Evolutionary conservation across 2,113 vertebrate species (phyloP), one percentile per base, ranked within the genome.

Genomic region (Todiramphus chloris): DNA sequence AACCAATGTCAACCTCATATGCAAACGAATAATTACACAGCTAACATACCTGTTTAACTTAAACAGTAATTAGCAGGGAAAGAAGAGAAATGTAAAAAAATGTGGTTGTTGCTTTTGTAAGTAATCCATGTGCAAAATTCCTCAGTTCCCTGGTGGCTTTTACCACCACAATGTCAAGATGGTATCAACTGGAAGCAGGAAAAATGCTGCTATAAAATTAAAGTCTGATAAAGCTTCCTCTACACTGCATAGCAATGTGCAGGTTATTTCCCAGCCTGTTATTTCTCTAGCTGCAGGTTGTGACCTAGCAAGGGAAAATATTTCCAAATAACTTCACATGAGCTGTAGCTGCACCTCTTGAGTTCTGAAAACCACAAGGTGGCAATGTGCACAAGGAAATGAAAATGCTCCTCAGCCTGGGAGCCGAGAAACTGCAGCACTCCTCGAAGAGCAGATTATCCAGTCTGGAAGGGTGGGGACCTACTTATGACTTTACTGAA

Each of bases 301-400:
- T 5, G 46, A 9, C 25, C 15, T 13, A 66, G 39, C 43, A 19
- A 69, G 37, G 2, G 12, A 15, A 25, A 37, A 3, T 13, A 6
- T 27, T 72, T 16, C 46, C 39, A 1, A 25, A 12, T 15, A 24
- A 9, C 31, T 70, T 76, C 20, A 18, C 3, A 0, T 12, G 60
- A 64, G 27, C 43, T 16, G 28, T 13, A 51, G 1, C 18, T 28
- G 39, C 19, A 51, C 7, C 35, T 72, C 63, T 28, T 13, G 37
- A 11, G 5, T 78, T 37, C 56, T 37, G 59, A 4, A 8, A 15
- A 17, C 97, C 98, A 97, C 94, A 41, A 95, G 98, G 93, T 98
- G 98, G 98, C 98, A 95, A 88, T 97, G 91, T 96, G 87, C 87
- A 53, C 97, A 83, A 97, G 95, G 94, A 89, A 97, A 98, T 98